Evolutionary conservation across 2,888 invertebrate genomes (phyloP).

Genomic region (Drosophila leonis): DNA sequence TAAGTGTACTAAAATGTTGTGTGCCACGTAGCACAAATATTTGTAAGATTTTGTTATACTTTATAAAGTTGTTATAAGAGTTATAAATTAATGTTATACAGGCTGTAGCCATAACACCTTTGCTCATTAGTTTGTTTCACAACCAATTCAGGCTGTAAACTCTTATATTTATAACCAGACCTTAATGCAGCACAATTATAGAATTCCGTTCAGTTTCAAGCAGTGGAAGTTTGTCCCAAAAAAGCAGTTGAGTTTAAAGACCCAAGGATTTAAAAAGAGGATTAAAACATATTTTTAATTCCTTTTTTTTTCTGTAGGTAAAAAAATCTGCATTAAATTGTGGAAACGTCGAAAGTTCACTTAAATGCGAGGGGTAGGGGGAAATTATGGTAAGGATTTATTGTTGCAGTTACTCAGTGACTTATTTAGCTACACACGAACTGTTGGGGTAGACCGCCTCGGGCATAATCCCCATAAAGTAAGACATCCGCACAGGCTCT

Average conservation of each 20-base stretch:
- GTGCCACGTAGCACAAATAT: neutral
- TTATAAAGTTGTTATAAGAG: neutral
- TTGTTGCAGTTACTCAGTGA: constrained; percentile 43
- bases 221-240: neutral
- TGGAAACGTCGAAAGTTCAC: neutral
- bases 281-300: neutral
- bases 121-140: too few relatives aligned
- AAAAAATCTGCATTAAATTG: neutral
- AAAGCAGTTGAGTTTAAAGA: neutral
- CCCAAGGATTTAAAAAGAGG: too few relatives aligned
- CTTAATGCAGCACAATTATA: too few relatives aligned
- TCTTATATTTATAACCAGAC: neutral
- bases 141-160: neutral
- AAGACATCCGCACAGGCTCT: neutral
- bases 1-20: neutral
- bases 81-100: neutral
- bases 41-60: neutral
- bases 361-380: neutral
- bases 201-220: neutral
- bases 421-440: constrained; percentile 39
- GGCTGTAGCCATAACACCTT: neutral
- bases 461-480: constrained; percentile 16
- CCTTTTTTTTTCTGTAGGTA: neutral
- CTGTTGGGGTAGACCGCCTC: neutral
- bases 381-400: constrained; percentile 12